Base-by-base conservation (phyloP, 2,888 invertebrate species). In the Chrysolina americana region DNA sequence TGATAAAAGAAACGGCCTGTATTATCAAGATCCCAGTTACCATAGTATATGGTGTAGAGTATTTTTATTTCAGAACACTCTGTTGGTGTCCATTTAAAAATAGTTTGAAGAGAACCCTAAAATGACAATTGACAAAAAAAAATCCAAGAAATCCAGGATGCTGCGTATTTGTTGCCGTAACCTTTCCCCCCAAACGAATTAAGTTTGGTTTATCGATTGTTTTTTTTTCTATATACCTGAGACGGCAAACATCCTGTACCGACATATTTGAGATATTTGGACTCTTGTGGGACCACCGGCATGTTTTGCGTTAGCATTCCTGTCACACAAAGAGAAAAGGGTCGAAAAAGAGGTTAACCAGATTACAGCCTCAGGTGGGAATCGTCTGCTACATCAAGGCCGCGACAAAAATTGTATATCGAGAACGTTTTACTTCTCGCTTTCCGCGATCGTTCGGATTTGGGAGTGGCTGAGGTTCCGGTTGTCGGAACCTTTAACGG, bases 301-400 rank as follows among this genome's bases (percentile, higher is more conserved):
- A 59, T 36, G 56, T 59, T 36, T 36, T 17, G 59, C 23, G 59
- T 59, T 28, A 28, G 59, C 59, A 59, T 59, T 59, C 59, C 28
- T 59, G 23, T 28, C 59, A 59, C 59, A 59, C 59, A n/a, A n/a
- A 36, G n/a, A 65, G 36, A 65, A 70, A 64, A 70, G 74, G 71
- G 36, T 65, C 66, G 56, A 41, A 68, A 71, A 73, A 56, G 73
- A 69, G 69, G 73, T 68, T 73, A 28, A 73, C 68, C 73, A 63
- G 73, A 73, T 64, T 63, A 44, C 48, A 23, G 73, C 73, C 69
- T 19, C 44, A 50, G 63, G 73, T 68, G 19, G 23, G 41, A 56
- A 64, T 62, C 68, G 73, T 73, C 73, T 73, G 73, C 68, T 41
- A 65, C 41, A 28, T 64, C 48, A 64, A 23, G 19, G 21, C 50